Evolutionary conservation across 2,888 invertebrate genomes (phyloP).

Genomic region (Orthosia incerta): DNA sequence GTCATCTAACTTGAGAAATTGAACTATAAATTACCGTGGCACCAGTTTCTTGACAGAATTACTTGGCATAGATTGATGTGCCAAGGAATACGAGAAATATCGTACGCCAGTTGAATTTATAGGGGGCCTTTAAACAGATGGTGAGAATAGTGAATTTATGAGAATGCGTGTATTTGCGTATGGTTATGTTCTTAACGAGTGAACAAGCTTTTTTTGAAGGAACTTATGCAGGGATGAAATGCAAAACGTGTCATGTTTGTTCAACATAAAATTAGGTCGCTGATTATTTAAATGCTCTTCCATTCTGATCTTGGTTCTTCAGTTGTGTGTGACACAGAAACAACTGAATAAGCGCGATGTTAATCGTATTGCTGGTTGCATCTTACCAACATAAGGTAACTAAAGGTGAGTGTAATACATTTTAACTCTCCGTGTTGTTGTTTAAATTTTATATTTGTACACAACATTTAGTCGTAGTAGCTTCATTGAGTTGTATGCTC

Average conservation of each 20-base stretch:
- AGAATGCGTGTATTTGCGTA: slow-evolving; percentile 26
- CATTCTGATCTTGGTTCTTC: too few species aligned
- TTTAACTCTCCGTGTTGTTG: too few species aligned
- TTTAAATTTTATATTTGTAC: too few species aligned
- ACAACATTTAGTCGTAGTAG: too few species aligned
- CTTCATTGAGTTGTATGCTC: too few species aligned
- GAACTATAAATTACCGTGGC: slow-evolving; percentile 79
- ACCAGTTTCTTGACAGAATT: slow-evolving; percentile 80
- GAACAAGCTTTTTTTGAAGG: neutral
- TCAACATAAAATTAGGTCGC: neutral
- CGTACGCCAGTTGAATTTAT: slow-evolving; percentile 80
- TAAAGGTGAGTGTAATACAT: too few species aligned
- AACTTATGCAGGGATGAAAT: too few species aligned
- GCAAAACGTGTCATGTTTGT: neutral
- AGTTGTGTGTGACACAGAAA: too few species aligned
- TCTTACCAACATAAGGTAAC: too few species aligned
- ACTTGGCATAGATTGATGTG: slow-evolving; percentile 85
- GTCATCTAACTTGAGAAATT: slow-evolving; percentile 76
- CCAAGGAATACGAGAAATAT: slow-evolving; percentile 80
- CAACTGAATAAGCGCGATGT: too few species aligned
- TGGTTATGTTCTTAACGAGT: slow-evolving; percentile 15
- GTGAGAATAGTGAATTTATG: slow-evolving; percentile 59
- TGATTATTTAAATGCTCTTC: too few species aligned
- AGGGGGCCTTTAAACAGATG: slow-evolving; percentile 70
- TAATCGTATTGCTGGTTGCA: too few species aligned